A percentile compares a stretch with the other conserved stretches of the same genome.
phyloP scores from a whole-genome alignment of 2,888 invertebrate species.

The Phymatocera aterrima region DNA sequence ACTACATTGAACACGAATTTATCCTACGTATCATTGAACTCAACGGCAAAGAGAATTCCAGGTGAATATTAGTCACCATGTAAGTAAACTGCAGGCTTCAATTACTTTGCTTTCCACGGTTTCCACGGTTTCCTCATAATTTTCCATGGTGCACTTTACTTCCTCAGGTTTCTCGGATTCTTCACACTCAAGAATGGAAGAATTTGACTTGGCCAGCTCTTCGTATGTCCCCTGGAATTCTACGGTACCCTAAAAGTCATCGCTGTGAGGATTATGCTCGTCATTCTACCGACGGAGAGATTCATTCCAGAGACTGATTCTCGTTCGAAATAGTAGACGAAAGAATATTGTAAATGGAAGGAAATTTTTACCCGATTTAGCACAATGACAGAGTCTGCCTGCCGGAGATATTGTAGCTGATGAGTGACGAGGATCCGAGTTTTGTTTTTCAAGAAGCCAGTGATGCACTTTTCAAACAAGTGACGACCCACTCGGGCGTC shows the following conservation, averaged over 20 bases:
- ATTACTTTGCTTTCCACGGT: background rate
- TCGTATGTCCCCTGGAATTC: slow-evolving; percentile 69
- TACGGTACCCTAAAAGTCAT: slow-evolving; percentile 58
- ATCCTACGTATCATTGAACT: too few species aligned
- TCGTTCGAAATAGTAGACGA: background rate
- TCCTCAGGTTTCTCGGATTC: slow-evolving; percentile 47
- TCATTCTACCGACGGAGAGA: background rate
- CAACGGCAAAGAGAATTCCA: too few species aligned
- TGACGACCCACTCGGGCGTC: slow-evolving; percentile 86
- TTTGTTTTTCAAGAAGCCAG: slow-evolving; percentile 77
- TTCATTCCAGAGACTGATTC: background rate
- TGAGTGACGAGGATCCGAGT: slow-evolving; percentile 82
- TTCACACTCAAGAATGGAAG: slow-evolving; percentile 58
- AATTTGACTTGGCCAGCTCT: slow-evolving; percentile 66
- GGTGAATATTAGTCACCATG: too few species aligned
- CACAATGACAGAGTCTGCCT: slow-evolving; percentile 72
- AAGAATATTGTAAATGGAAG: background rate
- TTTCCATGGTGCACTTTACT: background rate
- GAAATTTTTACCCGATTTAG: slow-evolving; percentile 68
- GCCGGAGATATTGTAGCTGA: slow-evolving; percentile 81
- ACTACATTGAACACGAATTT: too few species aligned
- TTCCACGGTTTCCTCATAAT: background rate
- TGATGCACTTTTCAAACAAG: slow-evolving; percentile 85
- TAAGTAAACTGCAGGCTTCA: too few species aligned
- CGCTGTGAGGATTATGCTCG: background rate